Evolutionary conservation across 2,113 vertebrate species (phyloP).

Genomic region (Pipra filicauda): DNA sequence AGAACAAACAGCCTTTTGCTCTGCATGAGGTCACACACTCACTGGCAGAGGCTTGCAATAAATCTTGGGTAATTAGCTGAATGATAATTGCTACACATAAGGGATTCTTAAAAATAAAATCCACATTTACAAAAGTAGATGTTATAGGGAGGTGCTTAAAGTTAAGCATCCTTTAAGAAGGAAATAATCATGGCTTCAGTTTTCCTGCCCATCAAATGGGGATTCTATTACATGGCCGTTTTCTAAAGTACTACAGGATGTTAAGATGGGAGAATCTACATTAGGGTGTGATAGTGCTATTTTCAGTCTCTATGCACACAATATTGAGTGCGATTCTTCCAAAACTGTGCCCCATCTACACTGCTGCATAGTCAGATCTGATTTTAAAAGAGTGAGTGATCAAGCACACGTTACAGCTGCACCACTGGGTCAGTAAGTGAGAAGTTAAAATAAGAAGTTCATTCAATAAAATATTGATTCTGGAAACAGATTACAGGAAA

Average conservation of each 20-base stretch:
- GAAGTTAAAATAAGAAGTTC: slow-evolving; percentile 64
- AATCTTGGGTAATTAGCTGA: background rate
- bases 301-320: background rate
- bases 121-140: background rate
- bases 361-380: background rate
- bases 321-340: background rate
- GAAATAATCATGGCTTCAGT: background rate
- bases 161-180: slow-evolving; percentile 4
- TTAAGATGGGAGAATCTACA: background rate
- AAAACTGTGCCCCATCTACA: background rate
- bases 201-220: background rate
- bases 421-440: slow-evolving; percentile 55
- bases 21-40: background rate
- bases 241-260: slow-evolving; percentile 37
- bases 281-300: background rate
- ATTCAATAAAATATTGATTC: slow-evolving; percentile 67
- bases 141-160: background rate
- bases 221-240: background rate
- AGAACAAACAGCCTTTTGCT: background rate
- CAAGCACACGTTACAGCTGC: slow-evolving; percentile 42
- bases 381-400: background rate
- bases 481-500: slow-evolving; percentile 68
- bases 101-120: background rate
- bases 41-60: background rate
- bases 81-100: background rate